A percentile compares a stretch with the other conserved stretches of the same genome.
Evolutionary conservation across 1,140 invertebrate species (phyloP).

Genomic region (Trialeurodes vaporariorum): DNA sequence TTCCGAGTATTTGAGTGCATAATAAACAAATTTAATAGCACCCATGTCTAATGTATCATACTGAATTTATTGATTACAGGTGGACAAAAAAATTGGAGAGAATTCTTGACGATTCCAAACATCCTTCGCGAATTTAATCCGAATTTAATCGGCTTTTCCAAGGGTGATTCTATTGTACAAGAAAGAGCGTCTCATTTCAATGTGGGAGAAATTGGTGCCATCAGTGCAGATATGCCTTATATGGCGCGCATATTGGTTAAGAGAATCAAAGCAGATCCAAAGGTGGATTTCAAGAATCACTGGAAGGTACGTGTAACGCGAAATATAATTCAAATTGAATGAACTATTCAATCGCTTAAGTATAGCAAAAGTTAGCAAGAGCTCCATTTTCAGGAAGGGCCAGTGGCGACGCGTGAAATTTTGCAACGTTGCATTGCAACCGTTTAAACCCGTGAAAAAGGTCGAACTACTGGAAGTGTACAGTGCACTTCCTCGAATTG

Average conservation of each 20-base stretch:
- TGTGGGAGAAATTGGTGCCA: slow-evolving; percentile 46
- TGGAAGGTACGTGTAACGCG: slow-evolving; percentile 59
- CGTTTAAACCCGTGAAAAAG: too few species aligned
- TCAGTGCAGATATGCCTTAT: slow-evolving; percentile 45
- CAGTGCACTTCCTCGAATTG: too few species aligned
- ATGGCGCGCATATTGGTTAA: slow-evolving; percentile 48
- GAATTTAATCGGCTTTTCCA: slow-evolving; percentile 45
- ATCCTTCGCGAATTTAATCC: slow-evolving; percentile 52
- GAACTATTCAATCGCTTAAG: too few species aligned
- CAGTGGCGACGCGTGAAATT: too few species aligned
- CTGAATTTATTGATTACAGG: slow-evolving; percentile 31
- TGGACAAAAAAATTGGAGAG: slow-evolving; percentile 45
- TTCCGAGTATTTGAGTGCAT: too few species aligned
- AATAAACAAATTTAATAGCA: not conserved
- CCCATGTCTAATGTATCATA: not conserved
- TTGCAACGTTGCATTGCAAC: too few species aligned
- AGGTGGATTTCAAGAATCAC: slow-evolving; percentile 44
- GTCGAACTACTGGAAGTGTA: too few species aligned
- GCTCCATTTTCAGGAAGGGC: too few species aligned
- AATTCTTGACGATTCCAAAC: slow-evolving; percentile 44
- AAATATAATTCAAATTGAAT: too few species aligned
- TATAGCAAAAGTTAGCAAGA: too few species aligned
- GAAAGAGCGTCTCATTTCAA: slow-evolving; percentile 43
- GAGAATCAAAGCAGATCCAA: slow-evolving; percentile 43
- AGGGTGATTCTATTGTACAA: slow-evolving; percentile 36